A percentile compares a stretch with the other conserved stretches of the same genome.
These are phyloP conservation scores for Lepas anatifera DNA, from an alignment of 2,888 invertebrate species.

Conservation along the genomic window DNA sequence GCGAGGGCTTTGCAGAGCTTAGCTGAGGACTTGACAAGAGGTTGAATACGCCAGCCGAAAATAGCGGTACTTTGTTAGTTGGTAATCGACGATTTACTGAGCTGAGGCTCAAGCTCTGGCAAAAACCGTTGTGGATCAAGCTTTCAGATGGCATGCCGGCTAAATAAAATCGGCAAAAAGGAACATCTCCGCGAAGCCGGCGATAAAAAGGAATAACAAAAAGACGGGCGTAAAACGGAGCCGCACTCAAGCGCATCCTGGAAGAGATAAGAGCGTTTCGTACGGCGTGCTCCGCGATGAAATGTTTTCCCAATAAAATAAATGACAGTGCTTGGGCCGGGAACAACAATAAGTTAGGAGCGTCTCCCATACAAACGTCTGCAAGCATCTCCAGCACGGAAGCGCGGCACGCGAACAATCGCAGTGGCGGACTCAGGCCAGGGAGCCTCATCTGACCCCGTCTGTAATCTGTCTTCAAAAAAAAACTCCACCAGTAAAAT, in stretches of 20 bases:
- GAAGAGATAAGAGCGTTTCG: neutral
- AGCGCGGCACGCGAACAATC: neutral
- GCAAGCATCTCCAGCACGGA: neutral
- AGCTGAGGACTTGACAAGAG: too few species aligned
- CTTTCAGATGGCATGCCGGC: neutral
- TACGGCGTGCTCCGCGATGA: neutral
- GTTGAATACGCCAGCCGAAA: too few species aligned
- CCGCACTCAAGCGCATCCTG: neutral
- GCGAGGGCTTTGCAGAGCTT: too few species aligned
- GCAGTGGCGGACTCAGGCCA: too few species aligned
- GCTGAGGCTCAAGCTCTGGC: neutral
- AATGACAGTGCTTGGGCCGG: neutral
- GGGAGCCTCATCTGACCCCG: too few species aligned
- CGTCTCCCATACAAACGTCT: neutral
- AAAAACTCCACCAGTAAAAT: too few species aligned
- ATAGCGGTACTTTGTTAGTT: neutral
- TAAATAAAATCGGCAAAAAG: neutral
- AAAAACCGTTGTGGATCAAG: neutral
- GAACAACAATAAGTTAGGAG: neutral
- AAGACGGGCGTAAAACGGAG: neutral
- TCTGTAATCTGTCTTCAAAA: too few species aligned
- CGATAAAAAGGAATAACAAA: neutral
- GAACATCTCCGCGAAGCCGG: neutral
- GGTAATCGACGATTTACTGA: neutral
- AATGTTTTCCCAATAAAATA: constrained; percentile 9